Evolutionary conservation across 2,113 vertebrate genomes (phyloP), one percentile per base, ranked within the genome.

Genomic region (Notechis scutatus): DNA sequence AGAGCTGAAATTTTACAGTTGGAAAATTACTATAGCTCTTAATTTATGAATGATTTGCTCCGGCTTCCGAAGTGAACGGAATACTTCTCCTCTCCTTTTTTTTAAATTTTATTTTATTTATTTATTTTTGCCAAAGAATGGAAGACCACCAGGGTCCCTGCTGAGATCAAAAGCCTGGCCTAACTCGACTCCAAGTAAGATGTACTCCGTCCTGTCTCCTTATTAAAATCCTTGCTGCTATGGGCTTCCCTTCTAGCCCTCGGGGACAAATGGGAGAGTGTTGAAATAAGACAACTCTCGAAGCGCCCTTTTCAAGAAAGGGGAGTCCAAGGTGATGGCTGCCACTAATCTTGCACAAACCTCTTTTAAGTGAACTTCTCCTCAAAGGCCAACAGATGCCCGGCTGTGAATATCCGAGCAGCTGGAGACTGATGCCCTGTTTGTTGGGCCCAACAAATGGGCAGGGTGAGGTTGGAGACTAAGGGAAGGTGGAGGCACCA

Each of bases 111-210:
- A 8, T 24, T 59, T 59, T 59, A 3, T 24, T 64, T 50, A 50
- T 50, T 26, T 61, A 9, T 61, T 34, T 15, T 74, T n/a, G 2
- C 69, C 20, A 74, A 74, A 34, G n/a, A 39, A 93, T 96, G 95
- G 11, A 92, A 96, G n/a, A 94, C 91, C 93, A 57, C 61, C n/a
- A 95, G 94, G 91, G 93, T 94, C 94, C 97, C 97, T 93, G 96
- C 94, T 1, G 95, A 96, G 97, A 97, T 97, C 96, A 97, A 97
- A 97, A 97, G 26, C 94, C 59, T 95, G 92, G 94, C 91, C 94
- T 93, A 93, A 96, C 95, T 95, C 0, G 85, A 91, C 94, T 93
- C 61, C 5, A 12, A 97, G 92, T 93, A 88, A n/a, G 12, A 91
- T 24, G 8, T 24, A 59, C 6, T 24, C 47, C 47, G 1, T 50